Base-by-base conservation (phyloP, 2,888 invertebrate genomes). In the Strigamia maritima region DNA sequence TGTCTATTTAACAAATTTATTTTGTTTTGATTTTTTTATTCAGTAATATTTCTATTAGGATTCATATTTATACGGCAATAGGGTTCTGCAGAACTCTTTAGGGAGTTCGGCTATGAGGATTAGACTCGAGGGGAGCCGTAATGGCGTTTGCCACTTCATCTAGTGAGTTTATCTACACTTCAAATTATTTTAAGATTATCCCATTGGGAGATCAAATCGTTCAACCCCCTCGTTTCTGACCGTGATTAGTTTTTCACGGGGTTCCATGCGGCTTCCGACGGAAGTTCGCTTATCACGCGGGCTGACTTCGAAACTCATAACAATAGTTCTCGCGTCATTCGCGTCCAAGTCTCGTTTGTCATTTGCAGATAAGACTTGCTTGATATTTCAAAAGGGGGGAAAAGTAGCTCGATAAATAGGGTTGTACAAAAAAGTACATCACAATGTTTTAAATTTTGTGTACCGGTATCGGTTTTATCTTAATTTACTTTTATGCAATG, bases 111-210 rank as follows among this genome's bases (percentile, higher is more conserved):
- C 22, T 19, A 22, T 22, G 60, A 65, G 60, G 60, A 65, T 65
- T 19, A 65, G 19, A 22, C 60, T 12, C 4, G 60, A 65, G 60
- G 60, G 60, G 60, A 19, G 19, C 24, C 19, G 60, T 65, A 65
- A 65, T 65, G 60, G 60, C 60, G 60, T 65, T 65, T 65, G 60
- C 60, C 60, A 65, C 60, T 65, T 65, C 60, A 65, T 65, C 60
- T 65, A 22, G 60, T n/a, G 44, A 65, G 60, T 65, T 65, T 65
- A 65, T 65, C 60, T 65, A 65, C 60, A 65, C 60, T 65, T 24
- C 22, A 65, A 65, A 65, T 65, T 65, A 65, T 65, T 65, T 65
- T 65, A 22, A 65, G 60, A 65, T 65, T 65, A 65, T 65, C 60
- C 60, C 60, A 22, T 22, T n/a, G 60, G 24, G 60, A 24, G 24